Evolutionary conservation across 2,797 vertebrate genomes (phyloP), one percentile per base, ranked within the genome.

Genomic region (Australoheros facetus): DNA sequence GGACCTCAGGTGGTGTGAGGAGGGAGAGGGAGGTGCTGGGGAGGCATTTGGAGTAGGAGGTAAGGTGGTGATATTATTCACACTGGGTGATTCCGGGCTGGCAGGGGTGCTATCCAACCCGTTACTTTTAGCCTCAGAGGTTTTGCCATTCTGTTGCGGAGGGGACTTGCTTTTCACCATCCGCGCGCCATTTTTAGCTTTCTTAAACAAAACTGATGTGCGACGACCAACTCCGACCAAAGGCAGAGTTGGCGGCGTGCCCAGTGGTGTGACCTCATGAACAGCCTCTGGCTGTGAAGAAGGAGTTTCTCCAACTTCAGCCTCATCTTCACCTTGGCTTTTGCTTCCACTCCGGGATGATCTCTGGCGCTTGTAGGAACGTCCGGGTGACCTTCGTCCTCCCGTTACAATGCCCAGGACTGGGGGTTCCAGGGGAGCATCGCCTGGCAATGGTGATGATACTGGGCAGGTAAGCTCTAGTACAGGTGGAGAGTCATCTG

Each of bases 191-290:
- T 98, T 99, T 93, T 97, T 98, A 42, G 97, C 97, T 89, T 99
- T 99, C 91, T 96, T 98, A 82, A 98, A 98, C 57, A 98, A 95
- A 69, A 98, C 92, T 0, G 98, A 97, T 0, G 97, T 98, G 62
- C 97, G 96, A 5, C 97, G 96, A 51, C 98, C 97, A 19, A 98
- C 97, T 0, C 96, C 96, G 0, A 88, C 93, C 87, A 92, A 91
- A 78, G 60, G 93, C 66, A 75, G 92, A 55, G 80, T 79, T 48
- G 87, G 94, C 3, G 95, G 83, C 0, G 92, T 88, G 26, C 93
- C 93, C 69, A 95, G 90, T 0, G 94, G 88, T 32, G 96, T 95
- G 17, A 96, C 93, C 30, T 96, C 96, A 1, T 96, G 96, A 34
- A 94, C 83, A 4, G 95, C 90, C 78, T 95, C 96, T 0, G 81